Conservation (phyloP, 2,888 invertebrate species). For the Palloptera scutellata region DNA sequence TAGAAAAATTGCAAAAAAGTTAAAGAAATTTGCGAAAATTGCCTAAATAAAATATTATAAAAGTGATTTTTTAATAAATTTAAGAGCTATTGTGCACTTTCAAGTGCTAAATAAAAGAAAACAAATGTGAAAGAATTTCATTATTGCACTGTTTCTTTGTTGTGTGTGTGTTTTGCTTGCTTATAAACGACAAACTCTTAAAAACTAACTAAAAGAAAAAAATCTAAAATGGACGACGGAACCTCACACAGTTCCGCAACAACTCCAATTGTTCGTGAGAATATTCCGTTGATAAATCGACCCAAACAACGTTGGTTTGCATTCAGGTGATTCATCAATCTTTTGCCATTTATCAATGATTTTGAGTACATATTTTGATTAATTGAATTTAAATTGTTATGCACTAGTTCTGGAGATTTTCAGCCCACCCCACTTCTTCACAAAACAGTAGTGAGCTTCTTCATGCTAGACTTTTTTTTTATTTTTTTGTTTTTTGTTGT, state of each 20-base stretch:
- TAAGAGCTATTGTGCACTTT: neutral
- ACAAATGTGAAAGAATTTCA: constrained; percentile 20
- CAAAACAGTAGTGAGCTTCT: no score
- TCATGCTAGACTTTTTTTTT: no score
- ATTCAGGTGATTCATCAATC: constrained; percentile 67
- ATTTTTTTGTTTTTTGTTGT: no score
- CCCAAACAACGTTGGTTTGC: constrained; percentile 69
- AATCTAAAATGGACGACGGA: constrained; percentile 59
- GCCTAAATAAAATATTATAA: neutral
- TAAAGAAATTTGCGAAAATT: neutral
- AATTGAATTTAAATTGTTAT: no score
- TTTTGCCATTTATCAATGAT: no score
- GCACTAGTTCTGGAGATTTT: no score
- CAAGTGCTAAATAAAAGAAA: neutral
- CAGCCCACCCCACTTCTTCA: no score
- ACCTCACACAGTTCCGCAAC: constrained; percentile 66
- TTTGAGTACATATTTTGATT: no score
- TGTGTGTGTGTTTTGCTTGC: neutral
- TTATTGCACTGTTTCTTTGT: neutral
- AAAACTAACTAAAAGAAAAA: no score
- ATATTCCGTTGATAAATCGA: constrained; percentile 75
- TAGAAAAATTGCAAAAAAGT: neutral
- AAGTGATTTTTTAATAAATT: constrained; percentile 1
- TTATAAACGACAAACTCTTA: no score
- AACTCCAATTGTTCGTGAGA: constrained; percentile 70